phyloP scores from a whole-genome alignment of 2,113 vertebrate species.

The Periophthalmodon schlosseri region DNA sequence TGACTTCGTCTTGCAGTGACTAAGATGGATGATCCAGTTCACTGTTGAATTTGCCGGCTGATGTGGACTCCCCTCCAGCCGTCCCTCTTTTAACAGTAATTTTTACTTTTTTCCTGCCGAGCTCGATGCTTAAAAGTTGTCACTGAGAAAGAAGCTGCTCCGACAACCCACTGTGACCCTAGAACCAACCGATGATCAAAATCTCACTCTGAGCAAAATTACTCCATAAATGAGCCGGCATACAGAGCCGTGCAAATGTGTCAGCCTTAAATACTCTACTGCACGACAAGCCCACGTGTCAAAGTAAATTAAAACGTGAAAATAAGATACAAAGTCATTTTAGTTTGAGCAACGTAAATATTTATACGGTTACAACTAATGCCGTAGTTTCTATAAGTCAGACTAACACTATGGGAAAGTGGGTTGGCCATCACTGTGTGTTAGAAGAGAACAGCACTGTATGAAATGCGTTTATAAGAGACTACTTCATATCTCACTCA shows the following conservation, averaged over 20 bases:
- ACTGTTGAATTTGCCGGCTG: slow-evolving; percentile 19
- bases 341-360: not conserved
- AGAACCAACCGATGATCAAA: slow-evolving; percentile 24
- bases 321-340: not conserved
- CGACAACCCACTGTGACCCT: slow-evolving; percentile 20
- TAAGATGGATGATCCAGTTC: slow-evolving; percentile 18
- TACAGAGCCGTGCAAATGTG: not conserved
- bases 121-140: slow-evolving; percentile 28
- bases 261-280: not conserved
- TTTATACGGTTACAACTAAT: not conserved
- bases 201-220: slow-evolving; percentile 5
- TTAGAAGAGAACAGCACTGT: too few relatives aligned
- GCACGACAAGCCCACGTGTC: not conserved
- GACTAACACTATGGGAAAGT: too few relatives aligned
- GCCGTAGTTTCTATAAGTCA: too few relatives aligned
- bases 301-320: not conserved
- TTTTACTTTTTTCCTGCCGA: slow-evolving; percentile 33
- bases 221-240: slow-evolving; percentile 3
- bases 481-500: too few relatives aligned
- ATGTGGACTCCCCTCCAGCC: slow-evolving; percentile 16
- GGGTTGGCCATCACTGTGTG: too few relatives aligned
- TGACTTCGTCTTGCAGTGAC: not conserved
- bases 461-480: too few relatives aligned
- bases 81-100: slow-evolving; percentile 30
- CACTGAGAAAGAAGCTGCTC: slow-evolving; percentile 18